These are phyloP conservation scores for Macaria liturata DNA, from an alignment of 2,888 invertebrate species.

Conservation along the genomic window DNA sequence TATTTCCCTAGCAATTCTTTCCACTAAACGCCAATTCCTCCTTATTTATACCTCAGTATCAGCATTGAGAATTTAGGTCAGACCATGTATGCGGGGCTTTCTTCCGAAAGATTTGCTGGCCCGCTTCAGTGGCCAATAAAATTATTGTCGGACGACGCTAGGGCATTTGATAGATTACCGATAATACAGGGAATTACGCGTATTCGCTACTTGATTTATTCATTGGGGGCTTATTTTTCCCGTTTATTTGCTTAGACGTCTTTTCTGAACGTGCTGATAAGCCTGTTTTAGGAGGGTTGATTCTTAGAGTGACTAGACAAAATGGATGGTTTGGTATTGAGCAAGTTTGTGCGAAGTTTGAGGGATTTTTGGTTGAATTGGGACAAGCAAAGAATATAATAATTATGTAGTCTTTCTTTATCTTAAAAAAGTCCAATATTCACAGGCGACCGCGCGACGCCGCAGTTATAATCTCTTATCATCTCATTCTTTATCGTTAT, in stretches of 20 bases:
- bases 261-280: background rate
- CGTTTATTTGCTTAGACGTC: conserved; percentile 2
- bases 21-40: conserved; percentile 1
- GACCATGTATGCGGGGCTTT: conserved; percentile 58
- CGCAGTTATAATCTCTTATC: no score
- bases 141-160: conserved; percentile 45
- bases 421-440: no score
- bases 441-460: no score
- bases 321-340: no score
- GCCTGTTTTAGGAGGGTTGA: background rate
- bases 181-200: conserved; percentile 34
- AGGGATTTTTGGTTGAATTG: no score
- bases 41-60: conserved; percentile 33
- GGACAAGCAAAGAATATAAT: no score
- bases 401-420: no score
- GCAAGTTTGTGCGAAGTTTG: no score
- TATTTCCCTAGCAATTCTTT: no score
- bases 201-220: conserved; percentile 27
- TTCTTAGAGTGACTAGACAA: no score
- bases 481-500: no score
- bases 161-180: conserved; percentile 45
- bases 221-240: conserved; percentile 28
- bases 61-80: conserved; percentile 59
- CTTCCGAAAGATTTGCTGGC: conserved; percentile 73
- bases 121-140: conserved; percentile 61